These are phyloP conservation scores for Carassius gibelio DNA, from an alignment of 2,113 vertebrate genomes.

Conservation along the genomic window DNA sequence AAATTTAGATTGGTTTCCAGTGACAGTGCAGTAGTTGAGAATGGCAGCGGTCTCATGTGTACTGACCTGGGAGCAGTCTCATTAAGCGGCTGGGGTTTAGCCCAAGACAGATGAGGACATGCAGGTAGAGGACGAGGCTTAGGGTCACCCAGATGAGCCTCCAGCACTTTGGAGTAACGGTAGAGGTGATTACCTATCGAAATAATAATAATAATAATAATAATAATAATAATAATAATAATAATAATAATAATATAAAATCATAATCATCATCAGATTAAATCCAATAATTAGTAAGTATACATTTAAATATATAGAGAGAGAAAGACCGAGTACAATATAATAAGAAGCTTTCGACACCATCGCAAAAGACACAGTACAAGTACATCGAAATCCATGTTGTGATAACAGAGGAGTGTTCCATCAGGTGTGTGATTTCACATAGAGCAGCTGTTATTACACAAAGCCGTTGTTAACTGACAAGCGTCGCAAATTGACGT, in stretches of 20 bases:
- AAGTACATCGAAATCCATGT: no score
- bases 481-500: no score
- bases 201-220: background rate
- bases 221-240: background rate
- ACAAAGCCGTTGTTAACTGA: no score
- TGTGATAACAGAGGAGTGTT: no score
- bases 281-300: no score
- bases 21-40: background rate
- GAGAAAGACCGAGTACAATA: no score
- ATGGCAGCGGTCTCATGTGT: background rate
- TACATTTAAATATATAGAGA: no score
- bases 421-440: no score
- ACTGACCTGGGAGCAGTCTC: slow-evolving; percentile 94
- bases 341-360: no score
- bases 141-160: slow-evolving; percentile 90
- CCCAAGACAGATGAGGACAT: slow-evolving; percentile 97
- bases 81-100: slow-evolving; percentile 96
- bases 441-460: no score
- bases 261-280: background rate
- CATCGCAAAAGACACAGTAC: no score
- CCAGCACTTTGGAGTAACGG: slow-evolving; percentile 96
- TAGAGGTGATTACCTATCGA: slow-evolving; percentile 92
- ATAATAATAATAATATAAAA: no score
- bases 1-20: background rate
- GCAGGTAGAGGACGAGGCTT: slow-evolving; percentile 93